These are phyloP conservation scores for Mastomys natalensis DNA, from an alignment of 2,113 vertebrate genomes.

Conservation along the genomic window DNA sequence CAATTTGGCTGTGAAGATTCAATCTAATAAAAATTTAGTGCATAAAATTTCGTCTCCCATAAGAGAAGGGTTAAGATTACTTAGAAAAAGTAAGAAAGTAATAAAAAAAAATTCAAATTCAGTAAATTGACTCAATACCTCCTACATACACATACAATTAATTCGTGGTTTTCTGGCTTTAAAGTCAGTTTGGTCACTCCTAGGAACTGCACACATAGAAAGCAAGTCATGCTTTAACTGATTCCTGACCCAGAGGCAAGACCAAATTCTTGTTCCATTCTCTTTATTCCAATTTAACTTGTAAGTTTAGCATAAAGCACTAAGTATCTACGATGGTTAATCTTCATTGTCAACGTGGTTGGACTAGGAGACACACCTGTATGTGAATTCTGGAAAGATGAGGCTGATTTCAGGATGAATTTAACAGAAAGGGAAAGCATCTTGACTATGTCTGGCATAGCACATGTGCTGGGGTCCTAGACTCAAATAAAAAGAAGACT, in stretches of 20 bases:
- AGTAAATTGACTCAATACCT: background rate
- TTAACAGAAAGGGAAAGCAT: background rate
- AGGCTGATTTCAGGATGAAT: background rate
- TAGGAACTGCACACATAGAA: background rate
- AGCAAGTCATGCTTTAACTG: background rate
- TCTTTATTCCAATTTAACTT: background rate
- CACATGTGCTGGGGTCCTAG: too few species aligned
- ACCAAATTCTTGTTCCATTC: background rate
- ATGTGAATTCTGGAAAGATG: background rate
- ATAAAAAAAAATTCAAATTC: background rate
- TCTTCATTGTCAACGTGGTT: background rate
- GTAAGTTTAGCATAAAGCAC: background rate
- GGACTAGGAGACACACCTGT: background rate
- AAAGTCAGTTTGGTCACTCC: constrained; percentile 50
- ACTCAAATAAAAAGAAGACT: background rate
- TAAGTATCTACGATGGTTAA: background rate
- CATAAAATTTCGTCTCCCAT: constrained; percentile 9
- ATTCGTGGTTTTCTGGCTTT: background rate
- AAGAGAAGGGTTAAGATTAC: background rate
- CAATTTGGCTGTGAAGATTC: constrained; percentile 30
- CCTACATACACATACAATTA: background rate
- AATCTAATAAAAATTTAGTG: background rate
- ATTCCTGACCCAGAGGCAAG: constrained; percentile 25
- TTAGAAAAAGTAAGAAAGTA: background rate
- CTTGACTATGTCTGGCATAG: background rate